Evolutionary conservation across 2,888 invertebrate species (phyloP), one percentile per base, ranked within the genome.

Genomic region (Petrophora chlorosata): DNA sequence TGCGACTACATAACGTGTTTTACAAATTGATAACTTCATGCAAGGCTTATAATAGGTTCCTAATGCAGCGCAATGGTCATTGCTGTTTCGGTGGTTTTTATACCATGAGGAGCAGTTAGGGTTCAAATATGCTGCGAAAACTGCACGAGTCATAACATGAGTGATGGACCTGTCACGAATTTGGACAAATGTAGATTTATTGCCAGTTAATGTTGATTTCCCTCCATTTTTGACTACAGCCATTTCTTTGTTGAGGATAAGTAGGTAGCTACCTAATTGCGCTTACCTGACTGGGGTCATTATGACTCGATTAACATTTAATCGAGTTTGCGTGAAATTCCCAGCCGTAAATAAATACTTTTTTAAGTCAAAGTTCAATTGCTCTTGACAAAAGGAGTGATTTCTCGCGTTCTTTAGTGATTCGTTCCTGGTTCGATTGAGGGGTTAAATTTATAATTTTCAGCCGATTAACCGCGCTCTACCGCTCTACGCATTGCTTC

Each of bases 341-440:
- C 44, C 52, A 40, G 32, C 42, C 40, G 49, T 38, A 47, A 47
- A 45, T 30, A 33, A 52, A 48, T 33, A 53, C 46, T 50, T 34
- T 29, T 14, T 33, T 36, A 42, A 26, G 51, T 61, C 39, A 26
- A 58, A 61, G 65, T 45, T 67, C 64, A 67, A 50, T 62, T 50
- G 61, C 30, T 66, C 14, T 39, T 40, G 63, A 72, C 67, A 73
- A 71, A 66, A 62, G 41, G 47, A 30, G 48, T 35, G 52, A 65
- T 66, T 65, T 61, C 57, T 49, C 58, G 63, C 55, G 53, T 54
- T 55, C 43, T 61, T 56, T 61, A 46, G 39, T 45, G 56, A 73
- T 73, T 73, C 56, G 71, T 70, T 72, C 55, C 65, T 33, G 65
- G 42, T 59, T 62, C 61, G 58, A 59, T 56, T 32, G 48, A 44